Conservation (phyloP, 2,113 vertebrate genomes). For the Actenoides hombroni region DNA sequence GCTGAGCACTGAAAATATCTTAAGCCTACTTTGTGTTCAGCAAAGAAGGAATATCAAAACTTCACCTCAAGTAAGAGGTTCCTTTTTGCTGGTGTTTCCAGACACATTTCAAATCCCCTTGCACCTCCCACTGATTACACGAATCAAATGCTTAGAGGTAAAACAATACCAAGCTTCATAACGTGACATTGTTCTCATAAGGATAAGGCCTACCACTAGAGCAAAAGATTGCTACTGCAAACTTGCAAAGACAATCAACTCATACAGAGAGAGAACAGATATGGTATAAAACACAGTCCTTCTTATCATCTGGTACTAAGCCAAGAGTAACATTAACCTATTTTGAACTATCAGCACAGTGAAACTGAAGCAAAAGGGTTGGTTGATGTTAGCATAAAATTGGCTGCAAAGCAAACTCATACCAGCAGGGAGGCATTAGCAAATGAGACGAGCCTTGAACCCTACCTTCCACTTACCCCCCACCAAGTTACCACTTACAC, state of each 20-base stretch:
- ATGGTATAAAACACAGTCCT: neutral
- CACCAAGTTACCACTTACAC: neutral
- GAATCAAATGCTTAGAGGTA: neutral
- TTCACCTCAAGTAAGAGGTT: neutral
- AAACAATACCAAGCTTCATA: neutral
- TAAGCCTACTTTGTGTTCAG: neutral
- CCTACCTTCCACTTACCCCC: neutral
- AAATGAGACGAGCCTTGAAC: neutral
- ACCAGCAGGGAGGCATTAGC: neutral
- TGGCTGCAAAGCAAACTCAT: neutral
- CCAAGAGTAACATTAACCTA: neutral
- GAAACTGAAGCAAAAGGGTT: neutral
- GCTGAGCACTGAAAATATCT: neutral
- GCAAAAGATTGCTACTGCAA: neutral
- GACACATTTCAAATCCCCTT: neutral
- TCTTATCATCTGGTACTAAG: neutral
- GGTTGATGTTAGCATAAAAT: neutral
- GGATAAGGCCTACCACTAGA: neutral
- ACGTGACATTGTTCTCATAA: neutral
- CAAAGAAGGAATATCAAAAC: neutral
- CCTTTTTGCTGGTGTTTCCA: neutral
- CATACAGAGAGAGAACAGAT: neutral
- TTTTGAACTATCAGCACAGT: neutral
- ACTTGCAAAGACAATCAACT: rapidly evolving
- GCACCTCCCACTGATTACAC: neutral